Evolutionary conservation across 2,888 invertebrate species (phyloP).

Genomic region (Carabus problematicus): DNA sequence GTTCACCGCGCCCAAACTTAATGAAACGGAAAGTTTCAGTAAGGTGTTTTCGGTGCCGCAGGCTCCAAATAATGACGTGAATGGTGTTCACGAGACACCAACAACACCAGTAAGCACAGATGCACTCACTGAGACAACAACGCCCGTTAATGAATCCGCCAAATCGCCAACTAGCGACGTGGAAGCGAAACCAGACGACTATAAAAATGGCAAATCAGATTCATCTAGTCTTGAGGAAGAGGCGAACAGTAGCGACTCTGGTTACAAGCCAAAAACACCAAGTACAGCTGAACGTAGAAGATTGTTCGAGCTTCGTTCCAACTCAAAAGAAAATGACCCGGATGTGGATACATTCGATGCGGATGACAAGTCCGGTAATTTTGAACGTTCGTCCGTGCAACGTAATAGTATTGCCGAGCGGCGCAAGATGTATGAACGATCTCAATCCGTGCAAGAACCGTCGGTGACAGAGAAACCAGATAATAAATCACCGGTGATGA

Average conservation of each 20-base stretch:
- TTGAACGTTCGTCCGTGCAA: constrained; percentile 68
- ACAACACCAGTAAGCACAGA: constrained; percentile 55
- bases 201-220: constrained; percentile 68
- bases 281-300: constrained; percentile 83
- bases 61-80: constrained; percentile 65
- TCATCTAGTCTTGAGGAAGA: constrained; percentile 68
- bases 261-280: constrained; percentile 76
- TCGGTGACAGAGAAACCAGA: constrained; percentile 68
- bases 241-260: constrained; percentile 69
- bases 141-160: constrained; percentile 52
- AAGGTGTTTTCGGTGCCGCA: constrained; percentile 83
- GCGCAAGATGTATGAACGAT: constrained; percentile 79
- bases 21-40: constrained; percentile 79
- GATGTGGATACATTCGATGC: constrained; percentile 60
- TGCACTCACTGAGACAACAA: constrained; percentile 53
- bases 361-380: constrained; percentile 61
- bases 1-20: constrained; percentile 78
- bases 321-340: constrained; percentile 56
- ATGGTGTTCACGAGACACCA: constrained; percentile 51
- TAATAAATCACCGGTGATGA: constrained; percentile 73
- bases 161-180: constrained; percentile 36
- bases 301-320: constrained; percentile 67
- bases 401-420: constrained; percentile 79
- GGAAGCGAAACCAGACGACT: constrained; percentile 45
- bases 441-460: constrained; percentile 69